phyloP scores from a whole-genome alignment of 2,113 vertebrate species.

The Apistogramma diplotaenia region DNA sequence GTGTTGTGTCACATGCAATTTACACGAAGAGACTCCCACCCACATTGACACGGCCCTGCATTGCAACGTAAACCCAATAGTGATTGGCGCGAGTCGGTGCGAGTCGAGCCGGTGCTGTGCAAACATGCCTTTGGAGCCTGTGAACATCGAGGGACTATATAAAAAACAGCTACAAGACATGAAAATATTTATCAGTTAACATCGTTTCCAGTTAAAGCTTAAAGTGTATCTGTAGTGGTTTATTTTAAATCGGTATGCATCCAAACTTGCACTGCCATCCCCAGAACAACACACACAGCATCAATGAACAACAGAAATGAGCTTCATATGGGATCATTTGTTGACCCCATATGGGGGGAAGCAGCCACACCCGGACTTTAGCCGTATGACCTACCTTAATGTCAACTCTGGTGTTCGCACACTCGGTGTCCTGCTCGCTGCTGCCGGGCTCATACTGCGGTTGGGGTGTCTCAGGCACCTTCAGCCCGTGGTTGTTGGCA shows the following conservation, averaged over 20 bases:
- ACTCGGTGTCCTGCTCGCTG: conserved; percentile 71
- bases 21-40: too few relatives aligned
- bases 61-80: too few relatives aligned
- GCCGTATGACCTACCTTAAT: conserved; percentile 83
- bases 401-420: conserved; percentile 89
- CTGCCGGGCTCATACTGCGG: conserved; percentile 57
- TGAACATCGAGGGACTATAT: neutral
- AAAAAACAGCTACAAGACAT: neutral
- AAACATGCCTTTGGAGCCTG: neutral
- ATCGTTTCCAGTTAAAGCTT: neutral
- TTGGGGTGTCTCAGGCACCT: conserved; percentile 69
- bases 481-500: conserved; percentile 92
- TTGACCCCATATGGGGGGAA: neutral
- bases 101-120: too few relatives aligned
- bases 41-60: too few relatives aligned
- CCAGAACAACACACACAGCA: neutral
- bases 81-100: too few relatives aligned
- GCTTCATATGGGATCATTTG: neutral
- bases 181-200: neutral
- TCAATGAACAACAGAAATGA: neutral
- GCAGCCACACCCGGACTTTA: neutral
- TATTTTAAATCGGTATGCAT: neutral
- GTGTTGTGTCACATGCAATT: too few relatives aligned
- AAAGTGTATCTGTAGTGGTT: neutral
- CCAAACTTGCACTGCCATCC: neutral